Evolutionary conservation across 2,113 vertebrate species (phyloP), one percentile per base, ranked within the genome.

Genomic region (Dicentrarchus labrax): DNA sequence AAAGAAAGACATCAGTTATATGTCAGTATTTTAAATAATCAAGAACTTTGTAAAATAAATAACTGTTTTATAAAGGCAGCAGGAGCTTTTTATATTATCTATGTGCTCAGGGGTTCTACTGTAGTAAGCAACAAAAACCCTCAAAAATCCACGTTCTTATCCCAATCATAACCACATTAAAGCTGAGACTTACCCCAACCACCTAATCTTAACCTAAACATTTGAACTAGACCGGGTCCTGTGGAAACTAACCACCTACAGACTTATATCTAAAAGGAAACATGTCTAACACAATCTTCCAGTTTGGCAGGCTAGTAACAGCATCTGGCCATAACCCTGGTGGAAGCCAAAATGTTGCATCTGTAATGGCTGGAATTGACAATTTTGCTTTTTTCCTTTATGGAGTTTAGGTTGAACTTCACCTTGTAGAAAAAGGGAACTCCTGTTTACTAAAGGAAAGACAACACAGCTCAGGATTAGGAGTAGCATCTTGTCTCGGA

Each of bases 111-210:
- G 51, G 24, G 60, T 68, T 12, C 16, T n/a, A 30, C 66, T 50
- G 59, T 8, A 8, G 57, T 48, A 36, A 54, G 45, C 41, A 76
- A 65, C 41, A 74, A 86, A 21, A 80, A 38, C 36, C 22, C 16
- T 6, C 54, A 30, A 30, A 30, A 30, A 39, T 80, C 43, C 53
- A 41, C n/a, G 57, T 76, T 62, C 43, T 59, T 47, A 24, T 68
- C 6, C 6, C 22, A 72, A 21, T 65, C 59, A 70, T 71, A 80
- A 72, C 76, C 65, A 76, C 84, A 81, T 72, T 43, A 73, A 69
- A 22, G 22, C 30, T 30, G 2, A 12, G n/a, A 15, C 19, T 56
- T 39, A 38, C 70, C 43, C 50, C 43, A 76, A 15, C 59, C 48
- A 67, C 38, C 43, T 73, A 64, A 80, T 50, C 24, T 47, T 43